Evolutionary conservation across 2,797 vertebrate genomes (phyloP).

Genomic region (Antrozous pallidus): DNA sequence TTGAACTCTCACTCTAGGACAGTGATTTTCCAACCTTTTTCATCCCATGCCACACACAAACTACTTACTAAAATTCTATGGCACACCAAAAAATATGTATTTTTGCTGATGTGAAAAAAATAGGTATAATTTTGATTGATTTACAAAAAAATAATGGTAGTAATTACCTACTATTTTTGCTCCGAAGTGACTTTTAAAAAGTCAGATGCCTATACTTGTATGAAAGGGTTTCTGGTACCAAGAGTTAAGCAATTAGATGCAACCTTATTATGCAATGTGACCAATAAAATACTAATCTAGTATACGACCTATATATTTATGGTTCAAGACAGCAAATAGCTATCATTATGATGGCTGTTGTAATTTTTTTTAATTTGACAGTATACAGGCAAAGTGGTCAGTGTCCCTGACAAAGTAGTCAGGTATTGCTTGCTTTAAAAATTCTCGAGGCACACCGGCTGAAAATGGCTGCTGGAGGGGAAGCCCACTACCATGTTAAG

Average conservation of each 20-base stretch:
- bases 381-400: not conserved
- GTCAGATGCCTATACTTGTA: not conserved
- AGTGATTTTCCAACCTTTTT: not conserved
- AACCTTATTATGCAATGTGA: not conserved
- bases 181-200: not conserved
- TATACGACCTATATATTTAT: not conserved
- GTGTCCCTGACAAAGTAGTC: not conserved
- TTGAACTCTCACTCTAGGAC: not conserved
- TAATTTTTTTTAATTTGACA: not conserved
- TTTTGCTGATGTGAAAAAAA: not conserved
- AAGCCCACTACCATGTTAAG: not conserved
- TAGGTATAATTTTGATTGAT: not conserved
- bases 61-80: not conserved
- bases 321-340: not conserved
- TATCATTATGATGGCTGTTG: not conserved
- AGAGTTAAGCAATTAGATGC: not conserved
- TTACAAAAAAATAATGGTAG: not conserved
- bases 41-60: not conserved
- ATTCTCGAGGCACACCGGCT: not conserved
- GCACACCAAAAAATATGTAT: not conserved
- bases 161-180: not conserved
- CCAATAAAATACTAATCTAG: not conserved
- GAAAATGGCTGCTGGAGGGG: not conserved
- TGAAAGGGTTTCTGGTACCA: not conserved
- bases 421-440: not conserved